A percentile compares a stretch with the other conserved stretches of the same genome.
These are phyloP conservation scores for Carcina quercana DNA, from an alignment of 2,888 invertebrate species.

Conservation along the genomic window DNA sequence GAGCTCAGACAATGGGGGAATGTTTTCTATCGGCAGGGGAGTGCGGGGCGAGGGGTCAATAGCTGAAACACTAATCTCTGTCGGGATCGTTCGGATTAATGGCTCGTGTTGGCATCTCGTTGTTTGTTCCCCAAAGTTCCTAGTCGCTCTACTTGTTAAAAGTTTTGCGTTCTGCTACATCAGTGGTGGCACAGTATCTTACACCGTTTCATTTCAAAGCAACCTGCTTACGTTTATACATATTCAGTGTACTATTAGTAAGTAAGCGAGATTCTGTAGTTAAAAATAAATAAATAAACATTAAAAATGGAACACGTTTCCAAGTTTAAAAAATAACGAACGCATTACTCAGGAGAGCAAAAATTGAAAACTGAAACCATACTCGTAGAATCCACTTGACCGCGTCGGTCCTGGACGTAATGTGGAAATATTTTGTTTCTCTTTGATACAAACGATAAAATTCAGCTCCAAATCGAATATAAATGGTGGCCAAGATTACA, in stretches of 20 bases:
- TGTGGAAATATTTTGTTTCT: conserved; percentile 25
- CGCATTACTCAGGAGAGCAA: no score
- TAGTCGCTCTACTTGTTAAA: conserved; percentile 46
- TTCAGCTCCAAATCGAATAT: conserved; percentile 4
- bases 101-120: conserved; percentile 64
- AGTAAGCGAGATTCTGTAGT: no score
- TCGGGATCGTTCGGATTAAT: conserved; percentile 66
- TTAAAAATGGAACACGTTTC: no score
- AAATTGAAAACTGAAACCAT: no score
- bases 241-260: no score
- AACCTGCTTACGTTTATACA: conserved; percentile 1
- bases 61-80: conserved; percentile 65
- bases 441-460: conserved; percentile 8
- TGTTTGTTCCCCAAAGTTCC: conserved; percentile 55
- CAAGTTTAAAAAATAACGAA: no score
- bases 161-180: conserved; percentile 43
- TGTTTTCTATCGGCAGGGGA: conserved; percentile 53
- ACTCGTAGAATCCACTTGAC: conserved; percentile 28
- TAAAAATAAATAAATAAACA: no score
- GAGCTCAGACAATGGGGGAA: conserved; percentile 62
- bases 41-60: conserved; percentile 49
- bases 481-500: no score
- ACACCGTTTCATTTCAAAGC: no score
- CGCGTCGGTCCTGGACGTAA: conserved; percentile 28
- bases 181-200: conserved; percentile 28